These are phyloP conservation scores for Magallana nippona DNA, from an alignment of 2,888 invertebrate species.

Conservation along the genomic window DNA sequence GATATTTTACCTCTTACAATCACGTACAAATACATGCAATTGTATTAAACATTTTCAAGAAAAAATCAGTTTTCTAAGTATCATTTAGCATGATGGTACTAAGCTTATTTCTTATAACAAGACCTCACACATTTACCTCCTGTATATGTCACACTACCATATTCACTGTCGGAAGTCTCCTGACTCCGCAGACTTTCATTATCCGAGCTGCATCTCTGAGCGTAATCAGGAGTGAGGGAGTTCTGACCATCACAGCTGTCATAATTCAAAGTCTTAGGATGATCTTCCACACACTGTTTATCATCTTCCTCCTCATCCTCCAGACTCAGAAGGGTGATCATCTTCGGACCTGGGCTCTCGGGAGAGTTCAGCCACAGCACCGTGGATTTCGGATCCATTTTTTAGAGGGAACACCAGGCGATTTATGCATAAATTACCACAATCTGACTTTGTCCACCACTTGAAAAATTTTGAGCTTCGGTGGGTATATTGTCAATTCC, in stretches of 20 bases:
- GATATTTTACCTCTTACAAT: neutral
- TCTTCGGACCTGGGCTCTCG: neutral
- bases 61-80: too few species aligned
- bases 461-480: neutral
- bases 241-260: neutral
- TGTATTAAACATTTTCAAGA: neutral
- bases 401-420: neutral
- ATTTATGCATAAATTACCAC: neutral
- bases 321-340: neutral
- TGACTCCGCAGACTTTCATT: constrained; percentile 5
- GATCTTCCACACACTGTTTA: neutral
- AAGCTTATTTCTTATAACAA: too few species aligned
- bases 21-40: neutral
- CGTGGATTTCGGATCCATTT: neutral
- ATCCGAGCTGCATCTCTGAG: neutral
- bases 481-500: neutral
- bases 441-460: constrained; percentile 1
- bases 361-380: constrained; percentile 8
- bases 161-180: constrained; percentile 14
- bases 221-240: neutral
- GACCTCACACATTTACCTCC: neutral
- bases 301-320: neutral
- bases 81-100: too few species aligned
- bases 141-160: neutral
- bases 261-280: neutral